Base-by-base conservation (phyloP, 2,888 invertebrate genomes). In the Nephrotoma appendiculata region DNA sequence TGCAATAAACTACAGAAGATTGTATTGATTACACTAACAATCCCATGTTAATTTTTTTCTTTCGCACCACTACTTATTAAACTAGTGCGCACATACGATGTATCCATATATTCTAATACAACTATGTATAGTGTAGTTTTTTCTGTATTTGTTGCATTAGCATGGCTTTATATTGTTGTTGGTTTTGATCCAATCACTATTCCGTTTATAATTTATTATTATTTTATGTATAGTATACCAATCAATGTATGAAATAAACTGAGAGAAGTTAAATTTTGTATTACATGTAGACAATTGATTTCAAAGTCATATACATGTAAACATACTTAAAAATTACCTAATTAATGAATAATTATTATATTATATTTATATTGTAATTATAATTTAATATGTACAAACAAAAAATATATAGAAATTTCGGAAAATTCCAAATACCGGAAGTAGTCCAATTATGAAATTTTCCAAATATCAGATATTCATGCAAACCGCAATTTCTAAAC, bases 401-500 rank as follows among this genome's bases (percentile, higher is more conserved):
- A 31, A 31, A 71, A 15, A 57, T 5, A 15, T 57, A 15, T 31
- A 57, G 9, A 19, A 71, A 9, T 31, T 71, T 71, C 9, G 31
- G 7, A 71, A 71, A 71, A 71, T 44, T 44, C 11, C 19, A 71
- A 31, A 71, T 71, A 15, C 48, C n/a, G 71, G 71, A 7, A 2
- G 19, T 9, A 31, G 2, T 11, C 9, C 31, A 31, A 31, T 31
- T 31, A 31, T 15, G 52, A 71, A 19, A 5, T 71, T 31, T 31
- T 31, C 31, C 71, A 71, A 2, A 7, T 31, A 31, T 71, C 31
- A 71, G 5, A 71, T 31, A 71, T 5, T 6, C 52, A 52, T 5
- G 15, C 52, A 52, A 71, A 71, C 6, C 31, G 9, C 31, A 31
- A 7, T 84, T 42, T 87, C 90, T 90, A 31, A 31, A 31, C 31